These are phyloP conservation scores for Leucophenga varia DNA, from an alignment of 1,140 invertebrate genomes.

Conservation along the genomic window DNA sequence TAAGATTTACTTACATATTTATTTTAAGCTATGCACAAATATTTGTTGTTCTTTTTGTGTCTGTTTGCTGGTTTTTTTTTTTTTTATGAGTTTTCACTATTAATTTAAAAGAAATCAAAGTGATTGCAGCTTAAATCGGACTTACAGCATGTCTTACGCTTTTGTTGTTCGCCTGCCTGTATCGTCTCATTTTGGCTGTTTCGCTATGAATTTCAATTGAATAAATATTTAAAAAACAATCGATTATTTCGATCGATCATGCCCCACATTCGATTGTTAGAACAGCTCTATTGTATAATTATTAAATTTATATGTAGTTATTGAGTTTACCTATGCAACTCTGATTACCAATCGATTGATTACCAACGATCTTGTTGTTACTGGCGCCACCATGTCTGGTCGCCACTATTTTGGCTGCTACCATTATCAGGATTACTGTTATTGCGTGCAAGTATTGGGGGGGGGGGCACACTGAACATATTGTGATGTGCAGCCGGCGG, in stretches of 20 bases:
- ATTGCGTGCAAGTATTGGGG: constrained; percentile 37
- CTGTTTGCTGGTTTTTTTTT: constrained; percentile 9
- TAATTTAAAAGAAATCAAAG: background rate
- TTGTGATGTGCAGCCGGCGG: constrained; percentile 55
- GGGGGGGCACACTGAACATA: constrained; percentile 51
- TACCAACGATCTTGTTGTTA: too few species aligned
- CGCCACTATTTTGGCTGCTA: constrained; percentile 26
- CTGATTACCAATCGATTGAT: too few species aligned
- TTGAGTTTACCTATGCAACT: constrained; percentile 21
- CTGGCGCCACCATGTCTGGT: constrained; percentile 51
- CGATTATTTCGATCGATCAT: constrained; percentile 8
- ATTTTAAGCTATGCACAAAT: too few species aligned
- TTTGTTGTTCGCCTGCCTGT: constrained; percentile 8
- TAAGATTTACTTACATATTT: too few species aligned
- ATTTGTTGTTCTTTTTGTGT: too few species aligned
- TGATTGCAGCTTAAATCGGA: constrained; percentile 11
- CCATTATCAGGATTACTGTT: constrained; percentile 36
- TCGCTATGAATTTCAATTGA: constrained; percentile 25
- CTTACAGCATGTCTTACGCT: constrained; percentile 17
- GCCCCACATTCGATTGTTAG: constrained; percentile 7
- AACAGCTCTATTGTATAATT: constrained; percentile 11
- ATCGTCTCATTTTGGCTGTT: constrained; percentile 9
- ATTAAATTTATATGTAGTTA: constrained; percentile 4
- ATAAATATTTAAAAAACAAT: constrained; percentile 26
- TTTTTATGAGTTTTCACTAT: constrained; percentile 4